Conservation (phyloP, 2,113 vertebrate species). For the Todiramphus chloris region DNA sequence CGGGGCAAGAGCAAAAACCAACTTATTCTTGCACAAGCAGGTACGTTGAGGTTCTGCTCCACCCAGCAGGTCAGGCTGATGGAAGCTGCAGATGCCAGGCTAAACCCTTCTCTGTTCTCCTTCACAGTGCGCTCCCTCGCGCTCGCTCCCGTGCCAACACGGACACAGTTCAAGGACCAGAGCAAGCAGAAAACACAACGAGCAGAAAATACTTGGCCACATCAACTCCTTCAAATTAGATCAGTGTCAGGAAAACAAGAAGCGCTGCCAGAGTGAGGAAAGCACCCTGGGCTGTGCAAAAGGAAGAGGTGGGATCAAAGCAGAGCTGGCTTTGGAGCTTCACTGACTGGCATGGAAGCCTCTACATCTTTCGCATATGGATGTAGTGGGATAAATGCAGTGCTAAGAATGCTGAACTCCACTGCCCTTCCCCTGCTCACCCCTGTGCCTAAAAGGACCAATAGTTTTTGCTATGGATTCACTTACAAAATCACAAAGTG, state of each 20-base stretch:
- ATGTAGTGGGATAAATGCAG: not conserved
- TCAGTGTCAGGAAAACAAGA: not conserved
- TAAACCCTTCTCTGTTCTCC: not conserved
- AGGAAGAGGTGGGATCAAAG: not conserved
- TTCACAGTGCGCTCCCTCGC: rapidly evolving
- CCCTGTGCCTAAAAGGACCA: rapidly evolving
- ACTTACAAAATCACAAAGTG: not conserved
- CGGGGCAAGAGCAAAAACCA: not conserved
- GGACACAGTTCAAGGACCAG: not conserved
- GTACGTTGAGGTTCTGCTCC: not conserved
- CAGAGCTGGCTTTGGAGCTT: not conserved
- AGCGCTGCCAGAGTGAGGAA: not conserved
- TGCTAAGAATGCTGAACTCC: not conserved
- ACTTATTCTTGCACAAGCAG: not conserved
- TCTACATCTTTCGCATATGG: not conserved
- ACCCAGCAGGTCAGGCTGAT: rapidly evolving
- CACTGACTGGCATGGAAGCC: not conserved
- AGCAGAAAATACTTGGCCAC: not conserved
- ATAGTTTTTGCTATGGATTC: not conserved
- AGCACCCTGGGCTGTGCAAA: not conserved
- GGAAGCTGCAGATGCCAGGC: not conserved
- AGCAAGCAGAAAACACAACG: not conserved
- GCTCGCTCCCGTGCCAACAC: not conserved
- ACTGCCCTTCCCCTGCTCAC: not conserved
- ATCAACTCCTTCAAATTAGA: not conserved